A percentile compares a stretch with the other conserved stretches of the same genome.
These are phyloP conservation scores for Lymantria dispar DNA, from an alignment of 2,888 invertebrate genomes.

Conservation along the genomic window DNA sequence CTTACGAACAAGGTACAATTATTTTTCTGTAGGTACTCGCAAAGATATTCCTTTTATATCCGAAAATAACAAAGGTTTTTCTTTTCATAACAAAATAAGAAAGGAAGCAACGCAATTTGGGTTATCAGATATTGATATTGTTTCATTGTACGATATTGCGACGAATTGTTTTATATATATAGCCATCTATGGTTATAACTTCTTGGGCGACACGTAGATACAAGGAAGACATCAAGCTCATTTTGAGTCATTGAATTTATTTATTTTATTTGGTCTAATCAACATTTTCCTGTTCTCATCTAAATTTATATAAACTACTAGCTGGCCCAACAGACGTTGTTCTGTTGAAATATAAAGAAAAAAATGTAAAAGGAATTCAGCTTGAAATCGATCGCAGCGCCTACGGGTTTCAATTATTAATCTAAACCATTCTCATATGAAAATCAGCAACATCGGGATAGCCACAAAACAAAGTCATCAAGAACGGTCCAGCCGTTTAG, in stretches of 20 bases:
- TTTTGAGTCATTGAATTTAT: not conserved
- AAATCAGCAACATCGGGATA: no score
- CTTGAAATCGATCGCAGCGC: no score
- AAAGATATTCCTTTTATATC: not conserved
- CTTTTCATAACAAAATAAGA: not conserved
- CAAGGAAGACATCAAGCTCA: not conserved
- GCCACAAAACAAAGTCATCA: no score
- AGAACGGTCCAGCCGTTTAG: no score
- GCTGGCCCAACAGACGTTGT: no score
- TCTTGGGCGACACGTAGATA: not conserved
- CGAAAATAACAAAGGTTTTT: not conserved
- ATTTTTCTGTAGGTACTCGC: not conserved
- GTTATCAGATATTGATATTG: constrained; percentile 5
- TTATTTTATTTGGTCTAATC: not conserved
- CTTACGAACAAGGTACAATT: not conserved
- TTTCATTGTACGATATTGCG: constrained; percentile 1
- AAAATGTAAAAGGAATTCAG: no score
- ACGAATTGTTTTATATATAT: not conserved
- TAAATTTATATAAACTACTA: no score
- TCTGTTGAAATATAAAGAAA: no score
- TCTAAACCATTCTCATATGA: no score
- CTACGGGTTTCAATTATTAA: no score
- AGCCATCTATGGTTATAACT: not conserved
- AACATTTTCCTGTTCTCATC: no score
- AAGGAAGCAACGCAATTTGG: not conserved